Evolutionary conservation across 2,888 invertebrate species (phyloP).

Genomic region (Amiota mariae): DNA sequence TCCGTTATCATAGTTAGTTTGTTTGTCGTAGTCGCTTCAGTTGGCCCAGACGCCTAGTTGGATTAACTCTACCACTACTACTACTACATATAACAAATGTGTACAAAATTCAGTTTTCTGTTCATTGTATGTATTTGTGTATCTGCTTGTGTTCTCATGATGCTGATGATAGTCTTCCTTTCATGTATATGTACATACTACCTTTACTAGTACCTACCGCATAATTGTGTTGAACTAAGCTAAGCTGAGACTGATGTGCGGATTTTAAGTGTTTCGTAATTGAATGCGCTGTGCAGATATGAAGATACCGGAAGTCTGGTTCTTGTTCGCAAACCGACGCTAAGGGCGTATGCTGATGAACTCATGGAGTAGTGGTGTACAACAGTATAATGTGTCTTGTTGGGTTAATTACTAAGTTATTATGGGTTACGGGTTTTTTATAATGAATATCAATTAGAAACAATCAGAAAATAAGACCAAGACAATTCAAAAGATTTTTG

Average conservation of each 20-base stretch:
- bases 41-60: conserved; percentile 44
- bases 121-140: neutral
- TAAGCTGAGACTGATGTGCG: conserved; percentile 21
- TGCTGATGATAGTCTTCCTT: neutral
- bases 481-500: too few relatives aligned
- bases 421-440: neutral
- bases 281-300: conserved; percentile 14
- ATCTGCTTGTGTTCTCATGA: conserved; percentile 1
- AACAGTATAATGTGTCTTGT: neutral
- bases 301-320: neutral
- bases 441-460: too few relatives aligned
- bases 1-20: neutral
- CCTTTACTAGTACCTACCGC: neutral
- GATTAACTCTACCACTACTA: conserved; percentile 55
- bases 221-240: conserved; percentile 23
- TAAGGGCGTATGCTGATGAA: neutral
- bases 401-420: conserved; percentile 12
- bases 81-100: too few relatives aligned
- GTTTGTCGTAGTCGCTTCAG: neutral
- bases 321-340: neutral
- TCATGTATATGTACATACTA: neutral
- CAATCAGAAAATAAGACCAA: too few relatives aligned
- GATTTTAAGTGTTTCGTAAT: conserved; percentile 31
- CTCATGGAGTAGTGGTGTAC: neutral
- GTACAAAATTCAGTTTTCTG: conserved; percentile 50